Conservation (phyloP, 1,140 invertebrate genomes). For the Lasioglossum albipes region DNA sequence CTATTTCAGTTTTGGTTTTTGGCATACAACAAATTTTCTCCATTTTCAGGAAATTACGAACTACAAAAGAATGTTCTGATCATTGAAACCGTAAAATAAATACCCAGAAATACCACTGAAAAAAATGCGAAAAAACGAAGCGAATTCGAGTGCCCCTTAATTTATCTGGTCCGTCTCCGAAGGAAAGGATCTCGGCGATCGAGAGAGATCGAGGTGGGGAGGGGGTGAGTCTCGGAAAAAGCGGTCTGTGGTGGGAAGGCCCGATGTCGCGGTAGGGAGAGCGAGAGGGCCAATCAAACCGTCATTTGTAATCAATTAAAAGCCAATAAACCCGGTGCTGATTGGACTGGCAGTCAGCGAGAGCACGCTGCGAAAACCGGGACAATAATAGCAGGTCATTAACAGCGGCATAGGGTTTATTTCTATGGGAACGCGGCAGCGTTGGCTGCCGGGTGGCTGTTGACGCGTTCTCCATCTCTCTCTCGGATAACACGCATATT, state of each 20-base stretch:
- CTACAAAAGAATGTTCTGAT: too few species aligned
- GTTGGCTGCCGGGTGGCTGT: neutral
- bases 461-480: neutral
- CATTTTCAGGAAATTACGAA: too few species aligned
- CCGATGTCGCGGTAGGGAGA: slow-evolving; percentile 13
- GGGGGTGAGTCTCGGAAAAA: neutral
- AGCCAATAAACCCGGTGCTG: slow-evolving; percentile 77
- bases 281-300: slow-evolving; percentile 76
- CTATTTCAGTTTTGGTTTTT: too few species aligned
- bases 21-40: too few species aligned
- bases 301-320: slow-evolving; percentile 81
- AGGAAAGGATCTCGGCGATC: too few species aligned
- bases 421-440: slow-evolving; percentile 62
- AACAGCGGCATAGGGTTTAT: slow-evolving; percentile 73
- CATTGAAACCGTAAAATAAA: too few species aligned
- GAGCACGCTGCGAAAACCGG: slow-evolving; percentile 67
- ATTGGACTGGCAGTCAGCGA: slow-evolving; percentile 73
- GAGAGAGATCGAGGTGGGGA: neutral
- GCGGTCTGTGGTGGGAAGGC: neutral
- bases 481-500: too few species aligned
- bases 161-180: too few species aligned
- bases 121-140: too few species aligned
- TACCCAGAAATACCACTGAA: too few species aligned
- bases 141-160: too few species aligned
- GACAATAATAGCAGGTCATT: slow-evolving; percentile 78